phyloP scores from a whole-genome alignment of 2,113 vertebrate genomes.

The Leptosomus discolor region DNA sequence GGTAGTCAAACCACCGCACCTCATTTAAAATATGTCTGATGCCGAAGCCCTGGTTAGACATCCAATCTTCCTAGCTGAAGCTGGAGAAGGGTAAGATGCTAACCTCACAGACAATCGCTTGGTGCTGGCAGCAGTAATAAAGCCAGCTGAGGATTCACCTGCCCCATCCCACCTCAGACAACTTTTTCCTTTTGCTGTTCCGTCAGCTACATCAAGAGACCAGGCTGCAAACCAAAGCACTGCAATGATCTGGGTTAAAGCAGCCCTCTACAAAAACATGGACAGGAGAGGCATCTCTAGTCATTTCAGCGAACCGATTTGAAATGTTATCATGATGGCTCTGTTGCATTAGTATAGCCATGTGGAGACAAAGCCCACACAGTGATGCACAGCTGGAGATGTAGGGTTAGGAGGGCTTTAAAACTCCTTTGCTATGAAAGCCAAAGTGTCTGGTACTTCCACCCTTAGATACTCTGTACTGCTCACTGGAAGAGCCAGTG shows the following conservation, averaged over 20 bases:
- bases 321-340: not conserved
- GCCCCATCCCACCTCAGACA: not conserved
- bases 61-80: not conserved
- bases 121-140: not conserved
- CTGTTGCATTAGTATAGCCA: not conserved
- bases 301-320: not conserved
- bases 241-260: not conserved
- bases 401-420: not conserved
- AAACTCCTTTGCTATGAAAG: not conserved
- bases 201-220: not conserved
- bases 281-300: not conserved
- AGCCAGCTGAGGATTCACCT: not conserved
- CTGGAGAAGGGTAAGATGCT: not conserved
- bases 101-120: not conserved
- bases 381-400: not conserved
- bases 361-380: not conserved
- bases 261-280: not conserved
- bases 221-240: not conserved
- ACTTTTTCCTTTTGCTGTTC: not conserved
- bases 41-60: not conserved
- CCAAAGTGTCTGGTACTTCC: not conserved
- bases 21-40: not conserved
- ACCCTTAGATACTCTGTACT: rapidly evolving
- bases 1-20: not conserved
- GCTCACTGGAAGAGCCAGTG: not conserved